Conservation (phyloP, 2,113 vertebrate genomes). For the Clarias macrocephalus region DNA sequence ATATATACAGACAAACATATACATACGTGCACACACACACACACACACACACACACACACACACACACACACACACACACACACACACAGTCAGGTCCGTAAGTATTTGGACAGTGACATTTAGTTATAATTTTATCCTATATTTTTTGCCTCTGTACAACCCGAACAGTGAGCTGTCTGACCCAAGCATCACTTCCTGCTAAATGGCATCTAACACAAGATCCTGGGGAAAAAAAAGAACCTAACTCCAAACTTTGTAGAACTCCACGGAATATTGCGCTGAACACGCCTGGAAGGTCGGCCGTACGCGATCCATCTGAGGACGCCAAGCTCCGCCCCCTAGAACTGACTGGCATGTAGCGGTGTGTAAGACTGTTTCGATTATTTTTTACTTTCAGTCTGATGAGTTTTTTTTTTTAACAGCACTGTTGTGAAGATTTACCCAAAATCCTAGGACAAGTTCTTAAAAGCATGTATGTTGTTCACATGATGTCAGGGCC, state of each 20-base stretch:
- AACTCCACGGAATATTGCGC: neutral
- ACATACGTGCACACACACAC: neutral
- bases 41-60: neutral
- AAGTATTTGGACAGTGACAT: slow-evolving; percentile 54
- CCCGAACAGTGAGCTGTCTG: too few species aligned
- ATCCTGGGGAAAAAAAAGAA: neutral
- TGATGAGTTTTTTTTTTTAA: too few species aligned
- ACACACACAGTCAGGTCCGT: too few species aligned
- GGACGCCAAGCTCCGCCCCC: neutral
- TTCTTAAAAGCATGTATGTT: neutral
- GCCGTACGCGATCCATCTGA: neutral
- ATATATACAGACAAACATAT: neutral
- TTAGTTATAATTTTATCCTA: neutral
- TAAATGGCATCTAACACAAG: too few species aligned
- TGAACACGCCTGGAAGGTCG: neutral
- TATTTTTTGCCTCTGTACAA: neutral
- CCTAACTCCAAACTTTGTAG: neutral
- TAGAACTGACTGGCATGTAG: neutral
- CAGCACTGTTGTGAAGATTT: too few species aligned
- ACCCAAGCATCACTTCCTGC: too few species aligned
- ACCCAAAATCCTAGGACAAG: too few species aligned
- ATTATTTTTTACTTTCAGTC: neutral
- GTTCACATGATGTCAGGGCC: neutral
- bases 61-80: too few species aligned
- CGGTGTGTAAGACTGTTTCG: neutral